Evolutionary conservation across 2,888 invertebrate genomes (phyloP), one percentile per base, ranked within the genome.

Genomic region (Brachypalpus laphriformis): DNA sequence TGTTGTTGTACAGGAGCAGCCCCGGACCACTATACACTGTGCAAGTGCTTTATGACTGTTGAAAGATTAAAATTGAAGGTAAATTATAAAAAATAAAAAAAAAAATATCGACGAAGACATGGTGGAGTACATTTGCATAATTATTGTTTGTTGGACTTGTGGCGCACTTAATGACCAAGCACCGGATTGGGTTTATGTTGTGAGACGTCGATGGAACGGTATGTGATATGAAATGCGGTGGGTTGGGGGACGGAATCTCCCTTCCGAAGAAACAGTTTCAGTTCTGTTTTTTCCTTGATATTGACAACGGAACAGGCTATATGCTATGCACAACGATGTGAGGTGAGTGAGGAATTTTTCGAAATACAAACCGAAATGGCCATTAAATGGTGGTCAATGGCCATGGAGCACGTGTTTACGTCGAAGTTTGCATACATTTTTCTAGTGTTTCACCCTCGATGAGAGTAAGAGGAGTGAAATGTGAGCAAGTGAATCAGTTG

Each of bases 81-180:
- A 70, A 76, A 75, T 49, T 47, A 31, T 9, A 42, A 9, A 31
- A 45, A 31, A 51, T 70, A 47, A 47, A 47, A 40, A 54, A 47
- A 65, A 20, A 28, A 47, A 47, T 57, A 77, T 82, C 65, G 70
- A 72, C 20, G 54, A 72, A 66, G 66, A 57, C 45, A 42, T 28
- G 54, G 51, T 34, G 25, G 59, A 59, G 75, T 70, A 59, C 66
- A 85, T 85, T 85, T 85, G 85, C 85, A 85, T 85, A 85, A 85
- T 85, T 85, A 85, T 85, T 76, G 81, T 85, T 85, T 85, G 85
- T 76, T 81, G 75, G 85, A 75, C 75, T 85, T 85, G 85, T 85
- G 85, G 85, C 85, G 85, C 75, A 85, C 85, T 85, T 85, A 85
- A 85, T 85, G 85, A 81, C 77, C 81, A 81, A 54, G 81, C 85